A percentile compares a stretch with the other conserved stretches of the same genome.
These are phyloP conservation scores for Iguana delicatissima DNA, from an alignment of 2,797 vertebrate genomes.

Conservation along the genomic window DNA sequence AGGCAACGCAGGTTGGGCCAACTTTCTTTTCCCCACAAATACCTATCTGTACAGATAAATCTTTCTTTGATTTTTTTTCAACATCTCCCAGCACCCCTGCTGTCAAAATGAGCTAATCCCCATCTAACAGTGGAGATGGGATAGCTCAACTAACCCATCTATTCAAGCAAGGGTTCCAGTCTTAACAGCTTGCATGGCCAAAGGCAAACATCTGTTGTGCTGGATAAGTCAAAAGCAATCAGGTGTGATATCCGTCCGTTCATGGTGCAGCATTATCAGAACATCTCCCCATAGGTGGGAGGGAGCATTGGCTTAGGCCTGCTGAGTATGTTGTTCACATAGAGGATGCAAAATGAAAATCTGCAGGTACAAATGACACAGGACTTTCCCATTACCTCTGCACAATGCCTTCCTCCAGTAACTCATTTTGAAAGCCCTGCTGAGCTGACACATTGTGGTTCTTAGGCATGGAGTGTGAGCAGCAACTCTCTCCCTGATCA, in stretches of 20 bases:
- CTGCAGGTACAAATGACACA: not conserved
- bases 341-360: not conserved
- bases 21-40: not conserved
- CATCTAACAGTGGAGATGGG: not conserved
- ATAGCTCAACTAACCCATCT: not conserved
- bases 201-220: not conserved
- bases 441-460: conserved; percentile 31
- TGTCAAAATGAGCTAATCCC: not conserved
- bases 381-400: not conserved
- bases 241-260: conserved; percentile 21
- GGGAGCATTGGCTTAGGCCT: not conserved
- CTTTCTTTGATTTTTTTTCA: not conserved
- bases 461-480: conserved; percentile 4
- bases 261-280: conserved; percentile 11
- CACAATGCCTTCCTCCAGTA: not conserved
- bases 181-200: not conserved
- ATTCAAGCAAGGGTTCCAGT: not conserved
- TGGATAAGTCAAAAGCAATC: conserved; percentile 11
- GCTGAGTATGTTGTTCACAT: not conserved
- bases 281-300: not conserved
- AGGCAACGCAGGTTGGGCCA: not conserved
- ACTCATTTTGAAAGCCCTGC: conserved; percentile 27
- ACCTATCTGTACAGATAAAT: not conserved
- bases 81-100: not conserved
- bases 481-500: conserved; percentile 26